Evolutionary conservation across 2,888 invertebrate genomes (phyloP).

Genomic region (Idaea straminata): DNA sequence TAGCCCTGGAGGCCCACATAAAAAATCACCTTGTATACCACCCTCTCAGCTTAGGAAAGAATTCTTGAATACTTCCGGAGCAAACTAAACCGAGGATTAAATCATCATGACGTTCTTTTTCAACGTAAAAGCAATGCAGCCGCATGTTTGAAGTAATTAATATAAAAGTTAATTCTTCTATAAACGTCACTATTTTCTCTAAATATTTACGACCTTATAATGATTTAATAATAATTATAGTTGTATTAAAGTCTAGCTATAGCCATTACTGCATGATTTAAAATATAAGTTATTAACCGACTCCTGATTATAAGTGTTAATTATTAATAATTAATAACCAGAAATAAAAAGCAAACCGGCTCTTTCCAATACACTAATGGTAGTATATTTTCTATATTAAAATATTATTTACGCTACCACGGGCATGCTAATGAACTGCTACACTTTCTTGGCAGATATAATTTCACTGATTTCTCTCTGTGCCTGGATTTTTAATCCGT

Average conservation of each 20-base stretch:
- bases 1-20: too few species aligned
- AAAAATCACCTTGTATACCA: too few species aligned
- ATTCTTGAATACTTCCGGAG: too few species aligned
- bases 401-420: slow-evolving; percentile 27
- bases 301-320: background rate
- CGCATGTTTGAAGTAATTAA: background rate
- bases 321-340: background rate
- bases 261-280: background rate
- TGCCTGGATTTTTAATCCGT: slow-evolving; percentile 24
- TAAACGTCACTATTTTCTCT: background rate
- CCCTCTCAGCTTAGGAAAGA: too few species aligned
- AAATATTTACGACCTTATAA: background rate
- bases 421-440: slow-evolving; percentile 29
- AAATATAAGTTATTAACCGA: background rate
- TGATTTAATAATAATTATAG: background rate
- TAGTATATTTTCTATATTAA: slow-evolving; percentile 17
- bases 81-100: too few species aligned
- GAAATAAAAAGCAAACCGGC: background rate
- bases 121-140: too few species aligned
- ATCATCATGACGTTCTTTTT: too few species aligned
- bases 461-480: slow-evolving; percentile 29
- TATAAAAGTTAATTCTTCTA: background rate
- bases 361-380: slow-evolving; percentile 2
- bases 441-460: slow-evolving; percentile 32
- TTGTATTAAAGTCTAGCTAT: background rate